phyloP scores from a whole-genome alignment of 2,888 invertebrate species.

The Galerucella pusilla region DNA sequence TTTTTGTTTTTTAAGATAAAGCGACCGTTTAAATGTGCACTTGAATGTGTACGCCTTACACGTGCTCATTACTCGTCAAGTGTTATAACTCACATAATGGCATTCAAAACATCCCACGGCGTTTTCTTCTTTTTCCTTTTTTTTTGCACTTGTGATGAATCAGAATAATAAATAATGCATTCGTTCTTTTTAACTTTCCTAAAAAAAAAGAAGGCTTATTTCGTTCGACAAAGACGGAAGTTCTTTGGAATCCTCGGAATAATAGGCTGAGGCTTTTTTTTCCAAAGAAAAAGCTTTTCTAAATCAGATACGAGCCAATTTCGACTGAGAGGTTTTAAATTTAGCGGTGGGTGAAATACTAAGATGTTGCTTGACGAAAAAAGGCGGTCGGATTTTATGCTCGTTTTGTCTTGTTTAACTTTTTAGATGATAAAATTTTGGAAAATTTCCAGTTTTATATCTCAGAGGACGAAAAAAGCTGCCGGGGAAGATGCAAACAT shows the following conservation, averaged over 20 bases:
- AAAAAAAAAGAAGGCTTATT: constrained; percentile 15
- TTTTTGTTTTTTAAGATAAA: background rate
- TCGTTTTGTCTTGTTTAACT: too few relatives aligned
- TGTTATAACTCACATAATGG: constrained; percentile 28
- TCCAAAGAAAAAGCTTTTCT: constrained; percentile 15
- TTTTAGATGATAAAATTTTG: too few relatives aligned
- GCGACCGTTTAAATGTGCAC: background rate
- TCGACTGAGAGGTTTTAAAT: constrained; percentile 8
- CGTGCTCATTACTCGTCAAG: constrained; percentile 23
- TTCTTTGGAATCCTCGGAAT: constrained; percentile 17
- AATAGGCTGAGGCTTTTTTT: constrained; percentile 18
- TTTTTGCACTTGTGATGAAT: constrained; percentile 27
- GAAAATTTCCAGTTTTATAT: too few relatives aligned
- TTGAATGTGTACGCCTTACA: background rate
- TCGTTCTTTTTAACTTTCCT: constrained; percentile 23
- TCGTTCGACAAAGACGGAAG: constrained; percentile 18
- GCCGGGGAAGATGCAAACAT: too few relatives aligned
- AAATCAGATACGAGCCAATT: constrained; percentile 24
- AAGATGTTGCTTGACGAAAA: background rate
- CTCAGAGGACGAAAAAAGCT: too few relatives aligned
- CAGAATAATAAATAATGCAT: constrained; percentile 33
- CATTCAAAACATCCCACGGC: constrained; percentile 26
- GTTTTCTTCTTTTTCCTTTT: background rate
- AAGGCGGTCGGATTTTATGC: background rate
- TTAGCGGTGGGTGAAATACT: background rate